Base-by-base conservation (phyloP, 2,888 invertebrate genomes). In the Bombylius discolor region DNA sequence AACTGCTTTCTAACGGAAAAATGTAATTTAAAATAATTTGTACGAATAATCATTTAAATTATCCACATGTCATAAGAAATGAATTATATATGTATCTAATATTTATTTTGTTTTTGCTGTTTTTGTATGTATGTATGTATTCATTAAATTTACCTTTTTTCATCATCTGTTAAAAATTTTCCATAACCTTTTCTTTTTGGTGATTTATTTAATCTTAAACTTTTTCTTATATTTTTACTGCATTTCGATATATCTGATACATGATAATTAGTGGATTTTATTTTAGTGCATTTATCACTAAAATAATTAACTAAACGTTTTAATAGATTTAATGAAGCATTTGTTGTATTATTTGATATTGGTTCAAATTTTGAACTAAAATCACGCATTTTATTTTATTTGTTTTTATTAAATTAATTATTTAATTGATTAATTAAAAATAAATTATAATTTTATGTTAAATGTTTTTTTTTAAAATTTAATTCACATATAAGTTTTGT, bases 161-260 rank as follows among this genome's bases (percentile, higher is more conserved):
- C 86, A 65, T 87, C 85, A 36, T 86, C 86, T 4, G 82, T 78
- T 47, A 83, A 71, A 68, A 86, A 79, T 64, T 78, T 77, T 62
- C 77, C 76, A 68, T 86, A 87, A 45, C 82, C 82, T 65, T 74
- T 76, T 58, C 71, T 70, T 61, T 77, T 79, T 8, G 78, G 78
- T 50, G 78, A 69, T 64, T 75, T 77, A 60, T 70, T 70, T 23
- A 78, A 63, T 60, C 67, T 68, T 50, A 75, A 67, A 49, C 69
- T 66, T 59, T 66, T 68, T 51, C 67, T 56, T 59, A 63, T 67
- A 59, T 61, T 68, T 65, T 61, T 64, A 53, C 58, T 67, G 60
- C 47, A 66, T 32, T 49, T 12, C 31, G 56, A 58, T 55, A 57
- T 62, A 51, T 62, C 61, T 51, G 52, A 57, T 6, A 58, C 32